A percentile compares a stretch with the other conserved stretches of the same genome.
Evolutionary conservation across 2,113 vertebrate species (phyloP).

Genomic region (Dromiciops gliroides): DNA sequence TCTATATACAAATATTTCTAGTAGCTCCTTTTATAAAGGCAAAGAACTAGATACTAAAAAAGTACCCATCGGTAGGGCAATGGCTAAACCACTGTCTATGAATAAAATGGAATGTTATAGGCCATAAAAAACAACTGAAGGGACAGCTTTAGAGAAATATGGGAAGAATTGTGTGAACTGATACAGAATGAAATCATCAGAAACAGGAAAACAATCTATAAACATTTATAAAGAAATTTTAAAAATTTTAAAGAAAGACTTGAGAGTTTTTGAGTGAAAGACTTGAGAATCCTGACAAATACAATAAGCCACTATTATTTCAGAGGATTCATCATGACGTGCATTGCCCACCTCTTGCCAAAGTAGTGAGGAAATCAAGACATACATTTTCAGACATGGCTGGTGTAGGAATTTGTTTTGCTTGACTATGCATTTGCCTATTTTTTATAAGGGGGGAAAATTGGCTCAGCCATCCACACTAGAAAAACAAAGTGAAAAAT

Average conservation of each 20-base stretch:
- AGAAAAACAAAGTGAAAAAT: neutral
- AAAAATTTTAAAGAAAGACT: neutral
- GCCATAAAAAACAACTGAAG: neutral
- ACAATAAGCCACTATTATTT: neutral
- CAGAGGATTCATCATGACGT: neutral
- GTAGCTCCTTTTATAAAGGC: neutral
- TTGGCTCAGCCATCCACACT: neutral
- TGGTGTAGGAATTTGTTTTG: neutral
- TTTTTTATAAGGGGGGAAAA: neutral
- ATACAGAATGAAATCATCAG: neutral
- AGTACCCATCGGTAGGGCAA: neutral
- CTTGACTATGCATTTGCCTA: neutral
- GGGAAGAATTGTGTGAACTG: neutral
- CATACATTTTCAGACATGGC: neutral
- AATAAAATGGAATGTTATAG: neutral
- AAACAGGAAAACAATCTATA: neutral
- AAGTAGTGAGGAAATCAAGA: neutral
- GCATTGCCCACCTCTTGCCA: neutral
- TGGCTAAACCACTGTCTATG: neutral
- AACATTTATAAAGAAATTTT: neutral
- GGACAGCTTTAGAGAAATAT: neutral
- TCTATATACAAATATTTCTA: neutral
- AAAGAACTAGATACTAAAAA: neutral
- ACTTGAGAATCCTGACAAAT: neutral
- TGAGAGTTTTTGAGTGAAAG: neutral